These are phyloP conservation scores for Pelvicachromis taeniatus DNA, from an alignment of 2,113 vertebrate species.

Conservation along the genomic window DNA sequence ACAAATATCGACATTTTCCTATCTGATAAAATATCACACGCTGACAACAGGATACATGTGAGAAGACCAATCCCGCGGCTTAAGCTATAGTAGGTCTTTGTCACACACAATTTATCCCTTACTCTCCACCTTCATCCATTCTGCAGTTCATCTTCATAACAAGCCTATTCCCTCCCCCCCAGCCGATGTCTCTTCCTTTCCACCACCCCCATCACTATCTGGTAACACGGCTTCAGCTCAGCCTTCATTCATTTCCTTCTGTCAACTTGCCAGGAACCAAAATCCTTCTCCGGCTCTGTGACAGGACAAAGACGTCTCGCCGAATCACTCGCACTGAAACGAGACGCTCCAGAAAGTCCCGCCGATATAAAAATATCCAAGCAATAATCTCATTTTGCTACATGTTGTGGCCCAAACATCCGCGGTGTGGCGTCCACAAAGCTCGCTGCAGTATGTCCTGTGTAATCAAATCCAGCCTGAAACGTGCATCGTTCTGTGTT, in stretches of 20 bases:
- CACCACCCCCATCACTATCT: background rate
- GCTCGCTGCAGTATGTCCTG: background rate
- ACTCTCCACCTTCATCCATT: background rate
- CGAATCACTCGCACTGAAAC: background rate
- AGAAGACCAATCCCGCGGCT: background rate
- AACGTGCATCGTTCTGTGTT: background rate
- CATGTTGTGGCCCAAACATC: background rate
- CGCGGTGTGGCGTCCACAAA: background rate
- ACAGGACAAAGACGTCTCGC: constrained; percentile 44
- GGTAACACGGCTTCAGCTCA: background rate
- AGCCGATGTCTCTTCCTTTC: background rate
- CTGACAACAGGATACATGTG: background rate
- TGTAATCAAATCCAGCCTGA: background rate
- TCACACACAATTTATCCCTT: background rate
- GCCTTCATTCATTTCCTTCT: constrained; percentile 39
- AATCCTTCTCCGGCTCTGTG: constrained; percentile 24
- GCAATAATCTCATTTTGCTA: background rate
- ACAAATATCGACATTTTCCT: background rate
- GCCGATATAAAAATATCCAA: background rate
- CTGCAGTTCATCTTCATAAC: constrained; percentile 5
- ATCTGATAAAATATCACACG: background rate
- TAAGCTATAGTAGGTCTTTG: background rate
- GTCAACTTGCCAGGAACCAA: constrained; percentile 17
- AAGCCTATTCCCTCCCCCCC: background rate
- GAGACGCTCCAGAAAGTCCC: background rate